Conservation (phyloP, 1,140 invertebrate genomes). For the Epicauta chinensis region DNA sequence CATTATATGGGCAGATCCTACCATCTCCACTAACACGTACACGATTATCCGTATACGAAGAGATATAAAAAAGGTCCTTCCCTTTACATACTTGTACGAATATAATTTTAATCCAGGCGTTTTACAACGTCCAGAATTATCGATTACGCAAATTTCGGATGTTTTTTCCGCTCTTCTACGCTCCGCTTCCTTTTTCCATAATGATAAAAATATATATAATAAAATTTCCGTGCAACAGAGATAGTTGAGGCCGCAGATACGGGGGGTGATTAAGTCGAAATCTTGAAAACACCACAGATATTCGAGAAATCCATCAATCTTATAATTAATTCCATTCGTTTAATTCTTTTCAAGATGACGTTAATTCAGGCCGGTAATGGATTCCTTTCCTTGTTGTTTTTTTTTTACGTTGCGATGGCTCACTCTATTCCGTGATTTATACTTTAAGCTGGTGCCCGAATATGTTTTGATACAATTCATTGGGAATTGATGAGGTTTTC, state of each 20-base stretch:
- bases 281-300: slow-evolving; percentile 20
- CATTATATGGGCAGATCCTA: too few relatives aligned
- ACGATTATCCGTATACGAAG: too few relatives aligned
- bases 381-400: slow-evolving; percentile 38
- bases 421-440: too few relatives aligned
- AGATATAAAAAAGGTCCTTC: too few relatives aligned
- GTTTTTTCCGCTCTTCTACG: too few relatives aligned
- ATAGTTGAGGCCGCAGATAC: too few relatives aligned
- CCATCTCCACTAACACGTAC: too few relatives aligned
- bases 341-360: slow-evolving; percentile 45
- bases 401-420: slow-evolving; percentile 27
- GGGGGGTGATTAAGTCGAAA: slow-evolving; percentile 23
- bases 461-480: slow-evolving; percentile 38
- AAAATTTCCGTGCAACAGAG: slow-evolving; percentile 14
- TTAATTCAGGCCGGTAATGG: slow-evolving; percentile 43
- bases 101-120: too few relatives aligned
- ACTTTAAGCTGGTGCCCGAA: slow-evolving; percentile 7
- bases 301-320: slow-evolving; percentile 41
- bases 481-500: slow-evolving; percentile 19
- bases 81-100: too few relatives aligned
- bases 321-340: slow-evolving; percentile 45
- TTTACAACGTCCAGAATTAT: too few relatives aligned
- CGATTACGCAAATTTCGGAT: too few relatives aligned
- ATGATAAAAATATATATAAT: slow-evolving; percentile 24
- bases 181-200: slow-evolving; percentile 20